Base-by-base conservation (phyloP, 2,888 invertebrate species). In the Odontocolon sp. region DNA sequence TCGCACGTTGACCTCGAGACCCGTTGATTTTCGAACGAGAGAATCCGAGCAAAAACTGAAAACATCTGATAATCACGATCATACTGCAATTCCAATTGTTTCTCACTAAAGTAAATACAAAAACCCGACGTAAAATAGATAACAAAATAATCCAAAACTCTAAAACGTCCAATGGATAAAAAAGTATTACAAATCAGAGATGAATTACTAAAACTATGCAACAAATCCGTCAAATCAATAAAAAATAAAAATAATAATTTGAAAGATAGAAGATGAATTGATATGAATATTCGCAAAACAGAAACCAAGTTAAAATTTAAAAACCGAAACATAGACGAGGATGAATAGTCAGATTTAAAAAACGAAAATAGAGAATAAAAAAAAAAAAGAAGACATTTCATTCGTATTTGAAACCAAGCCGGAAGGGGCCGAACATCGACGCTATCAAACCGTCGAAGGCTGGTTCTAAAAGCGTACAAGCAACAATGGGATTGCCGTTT, bases 1-100 rank as follows among this genome's bases (percentile, higher is more conserved):
- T 77, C 77, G 77, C 72, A 57, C 72, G 42, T 77, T 72, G 77
- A 77, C 77, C 77, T 52, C 68, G 31, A 45, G 66, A 64, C 42
- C 59, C 38, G 40, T 33, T 8, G 31, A 69, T 11, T 26, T 33
- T 16, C 45, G 54, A 45, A 47, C 2, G 31, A 21, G 23, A 42
- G 14, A 45, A n/a, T n/a, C n/a, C 1, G 1, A 3, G 18, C 21
- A 21, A 18, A 47, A 18, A 4, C 6, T 18, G 18, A 21, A 21
- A 28, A 31, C 18, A 21, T n/a, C 33, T n/a, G 23, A 16, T 8
- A 57, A 28, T 14, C 21, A 28, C 11, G 14, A 31, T 18, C 11
- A 26, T 26, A n/a, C 21, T 33, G 38, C 14, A 18, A 23, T 26
- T 50, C 50, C 57, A 42, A 66, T 47, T 64, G 47, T 61, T 54